These are phyloP conservation scores for Syncerus caffer DNA, from an alignment of 2,797 vertebrate genomes.

Conservation along the genomic window DNA sequence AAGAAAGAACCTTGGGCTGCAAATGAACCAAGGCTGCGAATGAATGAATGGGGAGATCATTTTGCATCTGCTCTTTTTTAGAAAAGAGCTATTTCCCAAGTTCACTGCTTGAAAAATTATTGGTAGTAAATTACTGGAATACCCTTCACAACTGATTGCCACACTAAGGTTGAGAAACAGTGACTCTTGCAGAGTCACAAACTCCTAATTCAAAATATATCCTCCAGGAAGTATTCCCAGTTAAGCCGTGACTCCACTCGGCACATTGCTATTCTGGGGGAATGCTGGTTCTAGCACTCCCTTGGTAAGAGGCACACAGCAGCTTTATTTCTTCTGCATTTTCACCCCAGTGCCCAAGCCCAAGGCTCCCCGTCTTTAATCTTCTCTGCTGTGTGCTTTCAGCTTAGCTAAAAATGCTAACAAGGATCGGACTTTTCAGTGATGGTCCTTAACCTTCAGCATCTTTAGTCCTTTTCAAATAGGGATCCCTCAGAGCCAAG, in stretches of 20 bases:
- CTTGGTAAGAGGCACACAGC: neutral
- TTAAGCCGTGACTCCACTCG: conserved; percentile 10
- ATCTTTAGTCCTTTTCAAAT: neutral
- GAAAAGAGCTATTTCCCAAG: conserved; percentile 51
- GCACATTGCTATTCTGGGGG: neutral
- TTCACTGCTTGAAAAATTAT: conserved; percentile 36
- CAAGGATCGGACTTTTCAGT: neutral
- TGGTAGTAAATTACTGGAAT: conserved; percentile 33
- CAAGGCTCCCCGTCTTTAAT: conserved; percentile 8
- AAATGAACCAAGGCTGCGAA: neutral
- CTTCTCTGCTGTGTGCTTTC: neutral
- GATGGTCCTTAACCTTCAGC: neutral
- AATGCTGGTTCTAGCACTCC: neutral
- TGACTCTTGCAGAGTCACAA: neutral
- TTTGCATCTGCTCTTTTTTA: neutral
- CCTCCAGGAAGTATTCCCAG: conserved; percentile 51
- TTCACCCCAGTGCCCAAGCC: neutral
- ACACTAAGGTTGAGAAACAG: neutral
- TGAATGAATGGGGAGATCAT: neutral
- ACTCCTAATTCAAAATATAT: neutral
- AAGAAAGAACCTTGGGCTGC: neutral
- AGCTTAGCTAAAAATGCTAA: conserved; percentile 9
- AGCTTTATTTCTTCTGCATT: neutral
- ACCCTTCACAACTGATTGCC: conserved; percentile 28
- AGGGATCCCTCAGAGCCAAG: neutral